These are phyloP conservation scores for Crax fasciolata DNA, from an alignment of 2,797 vertebrate species.

Conservation along the genomic window DNA sequence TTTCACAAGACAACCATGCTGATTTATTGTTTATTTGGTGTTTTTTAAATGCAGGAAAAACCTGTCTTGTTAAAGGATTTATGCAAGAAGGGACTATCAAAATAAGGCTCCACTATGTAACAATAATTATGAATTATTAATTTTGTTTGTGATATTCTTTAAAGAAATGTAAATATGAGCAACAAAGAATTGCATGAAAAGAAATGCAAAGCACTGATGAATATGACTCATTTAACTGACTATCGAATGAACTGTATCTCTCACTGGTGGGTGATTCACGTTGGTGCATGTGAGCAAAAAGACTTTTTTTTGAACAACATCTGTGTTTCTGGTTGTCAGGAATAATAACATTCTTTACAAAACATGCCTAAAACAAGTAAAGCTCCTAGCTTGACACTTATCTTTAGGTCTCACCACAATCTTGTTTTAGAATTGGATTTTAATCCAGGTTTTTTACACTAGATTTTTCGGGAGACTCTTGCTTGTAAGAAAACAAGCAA, in stretches of 20 bases:
- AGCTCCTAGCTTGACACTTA: neutral
- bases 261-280: slow-evolving; percentile 38
- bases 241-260: neutral
- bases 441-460: neutral
- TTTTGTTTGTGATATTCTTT: slow-evolving; percentile 54
- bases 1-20: neutral
- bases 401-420: neutral
- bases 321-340: slow-evolving; percentile 3
- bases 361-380: slow-evolving; percentile 29
- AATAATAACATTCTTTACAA: slow-evolving; percentile 21
- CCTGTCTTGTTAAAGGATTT: neutral
- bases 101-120: neutral
- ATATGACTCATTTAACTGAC: slow-evolving; percentile 35
- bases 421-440: neutral
- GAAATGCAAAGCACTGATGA: slow-evolving; percentile 42
- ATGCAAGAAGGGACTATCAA: neutral
- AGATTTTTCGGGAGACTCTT: neutral
- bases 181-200: slow-evolving; percentile 41
- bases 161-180: slow-evolving; percentile 27
- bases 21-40: neutral
- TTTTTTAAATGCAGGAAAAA: neutral
- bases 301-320: slow-evolving; percentile 5
- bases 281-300: slow-evolving; percentile 16
- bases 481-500: neutral
- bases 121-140: slow-evolving; percentile 64